phyloP scores from a whole-genome alignment of 2,888 invertebrate genomes.

The Pammene fasciana region DNA sequence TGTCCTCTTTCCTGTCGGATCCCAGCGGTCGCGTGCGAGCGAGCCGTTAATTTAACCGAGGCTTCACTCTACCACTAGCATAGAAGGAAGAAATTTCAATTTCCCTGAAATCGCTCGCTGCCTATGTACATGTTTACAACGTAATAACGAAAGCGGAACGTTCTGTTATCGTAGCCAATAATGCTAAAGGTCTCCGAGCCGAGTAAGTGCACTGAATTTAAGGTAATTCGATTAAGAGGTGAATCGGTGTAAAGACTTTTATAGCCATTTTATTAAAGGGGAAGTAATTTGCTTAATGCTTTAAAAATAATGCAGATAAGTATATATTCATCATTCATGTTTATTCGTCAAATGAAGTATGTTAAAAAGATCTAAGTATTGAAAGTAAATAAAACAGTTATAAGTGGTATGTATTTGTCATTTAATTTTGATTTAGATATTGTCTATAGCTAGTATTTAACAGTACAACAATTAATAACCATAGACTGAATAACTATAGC shows the following conservation, averaged over 20 bases:
- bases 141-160: constrained; percentile 57
- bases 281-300: constrained; percentile 11
- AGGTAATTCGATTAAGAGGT: constrained; percentile 34
- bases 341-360: no score
- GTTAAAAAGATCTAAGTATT: no score
- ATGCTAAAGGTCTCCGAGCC: constrained; percentile 33
- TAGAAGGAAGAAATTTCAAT: constrained; percentile 73
- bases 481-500: no score
- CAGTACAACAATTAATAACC: no score
- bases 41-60: constrained; percentile 24
- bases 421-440: no score
- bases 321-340: no score
- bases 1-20: constrained; percentile 24
- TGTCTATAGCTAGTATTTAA: no score
- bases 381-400: no score
- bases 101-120: constrained; percentile 63
- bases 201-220: constrained; percentile 33
- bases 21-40: constrained; percentile 35
- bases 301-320: no score
- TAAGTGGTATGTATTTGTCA: no score
- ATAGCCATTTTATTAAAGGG: neutral
- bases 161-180: constrained; percentile 45
- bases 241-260: constrained; percentile 20
- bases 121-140: constrained; percentile 49
- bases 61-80: constrained; percentile 51